Conservation (phyloP, 2,888 invertebrate genomes). For the Synanthedon formicaeformis region DNA sequence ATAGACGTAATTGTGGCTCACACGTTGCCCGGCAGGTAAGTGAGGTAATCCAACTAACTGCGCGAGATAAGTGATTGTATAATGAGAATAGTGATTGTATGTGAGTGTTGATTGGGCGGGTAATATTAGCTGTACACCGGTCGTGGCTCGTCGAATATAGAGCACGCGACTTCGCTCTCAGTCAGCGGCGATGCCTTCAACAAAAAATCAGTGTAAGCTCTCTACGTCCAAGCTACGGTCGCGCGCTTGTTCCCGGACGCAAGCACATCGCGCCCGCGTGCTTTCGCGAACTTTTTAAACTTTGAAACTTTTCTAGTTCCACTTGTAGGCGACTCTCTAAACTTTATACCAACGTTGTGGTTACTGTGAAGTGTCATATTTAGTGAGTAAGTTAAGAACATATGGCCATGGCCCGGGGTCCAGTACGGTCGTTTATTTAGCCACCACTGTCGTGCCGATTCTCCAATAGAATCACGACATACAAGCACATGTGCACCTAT, state of each 20-base stretch:
- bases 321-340: background rate
- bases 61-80: slow-evolving; percentile 28
- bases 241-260: slow-evolving; percentile 32
- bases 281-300: slow-evolving; percentile 16
- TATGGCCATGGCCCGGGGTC: slow-evolving; percentile 57
- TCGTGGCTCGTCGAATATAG: slow-evolving; percentile 60
- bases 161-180: slow-evolving; percentile 34
- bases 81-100: slow-evolving; percentile 24
- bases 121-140: slow-evolving; percentile 40
- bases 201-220: slow-evolving; percentile 70
- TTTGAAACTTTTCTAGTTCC: slow-evolving; percentile 8
- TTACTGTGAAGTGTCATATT: slow-evolving; percentile 53
- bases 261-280: slow-evolving; percentile 17
- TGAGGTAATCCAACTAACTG: slow-evolving; percentile 41
- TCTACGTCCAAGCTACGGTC: slow-evolving; percentile 52
- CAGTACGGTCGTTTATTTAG: slow-evolving; percentile 26
- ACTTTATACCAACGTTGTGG: slow-evolving; percentile 5
- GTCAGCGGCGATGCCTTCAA: slow-evolving; percentile 55
- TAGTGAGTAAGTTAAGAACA: slow-evolving; percentile 55
- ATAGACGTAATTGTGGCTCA: slow-evolving; percentile 44
- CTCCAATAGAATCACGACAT: slow-evolving; percentile 51
- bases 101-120: slow-evolving; percentile 15
- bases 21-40: slow-evolving; percentile 43
- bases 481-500: slow-evolving; percentile 52
- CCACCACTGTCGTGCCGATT: slow-evolving; percentile 26